Conservation (phyloP, 2,888 invertebrate genomes). For the Cataglyphis cursor region DNA sequence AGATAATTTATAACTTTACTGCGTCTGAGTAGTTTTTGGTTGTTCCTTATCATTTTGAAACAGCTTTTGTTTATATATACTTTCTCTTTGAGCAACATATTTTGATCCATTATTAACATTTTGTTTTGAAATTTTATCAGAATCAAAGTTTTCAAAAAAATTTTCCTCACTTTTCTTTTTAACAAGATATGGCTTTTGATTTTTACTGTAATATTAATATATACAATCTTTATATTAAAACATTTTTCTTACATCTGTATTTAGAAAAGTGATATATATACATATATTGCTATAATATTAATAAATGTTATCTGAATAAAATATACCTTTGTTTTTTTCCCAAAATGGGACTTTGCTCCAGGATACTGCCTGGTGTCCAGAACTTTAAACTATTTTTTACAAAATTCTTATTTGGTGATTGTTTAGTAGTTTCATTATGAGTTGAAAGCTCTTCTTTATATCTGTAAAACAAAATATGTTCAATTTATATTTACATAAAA, state of each 20-base stretch:
- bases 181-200: neutral
- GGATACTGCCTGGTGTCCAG: too few relatives aligned
- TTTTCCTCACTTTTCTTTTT: conserved; percentile 19
- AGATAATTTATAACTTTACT: conserved; percentile 14
- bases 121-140: neutral
- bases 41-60: conserved; percentile 23
- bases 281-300: neutral
- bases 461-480: conserved; percentile 11
- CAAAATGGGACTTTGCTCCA: conserved; percentile 22
- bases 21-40: neutral
- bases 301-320: neutral
- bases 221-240: neutral
- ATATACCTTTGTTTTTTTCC: neutral
- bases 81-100: neutral
- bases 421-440: neutral
- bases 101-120: neutral
- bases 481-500: neutral
- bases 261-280: neutral
- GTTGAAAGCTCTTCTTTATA: too few relatives aligned
- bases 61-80: conserved; percentile 1
- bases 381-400: neutral
- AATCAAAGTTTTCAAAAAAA: neutral
- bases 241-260: neutral
- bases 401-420: neutral
- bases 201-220: conserved; percentile 23